Percentiles rank a stretch among this genome's conserved stretches.
Conservation (phyloP, 2,113 vertebrate genomes). For the Chlorodrepanis virens region DNA sequence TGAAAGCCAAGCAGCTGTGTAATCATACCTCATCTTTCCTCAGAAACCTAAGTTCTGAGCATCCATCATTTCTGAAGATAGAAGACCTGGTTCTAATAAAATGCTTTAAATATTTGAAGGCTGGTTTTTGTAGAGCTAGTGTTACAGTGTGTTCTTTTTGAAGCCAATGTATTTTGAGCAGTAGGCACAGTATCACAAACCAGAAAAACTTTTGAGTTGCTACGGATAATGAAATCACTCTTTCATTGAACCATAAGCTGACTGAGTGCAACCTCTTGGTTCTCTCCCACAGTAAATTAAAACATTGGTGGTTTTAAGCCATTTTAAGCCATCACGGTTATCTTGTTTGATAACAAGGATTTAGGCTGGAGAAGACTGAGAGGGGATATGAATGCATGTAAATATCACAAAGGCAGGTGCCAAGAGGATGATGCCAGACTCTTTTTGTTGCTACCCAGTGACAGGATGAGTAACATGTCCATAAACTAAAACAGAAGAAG, state of each 20-base stretch:
- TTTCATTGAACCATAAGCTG: not conserved
- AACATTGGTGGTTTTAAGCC: too few relatives aligned
- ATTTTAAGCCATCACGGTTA: not conserved
- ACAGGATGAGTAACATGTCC: not conserved
- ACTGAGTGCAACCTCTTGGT: not conserved
- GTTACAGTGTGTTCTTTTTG: not conserved
- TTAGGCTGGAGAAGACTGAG: not conserved
- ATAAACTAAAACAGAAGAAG: not conserved
- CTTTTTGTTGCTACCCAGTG: not conserved
- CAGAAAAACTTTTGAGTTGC: not conserved
- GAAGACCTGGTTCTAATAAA: not conserved
- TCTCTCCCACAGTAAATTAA: not conserved
- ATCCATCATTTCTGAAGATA: not conserved
- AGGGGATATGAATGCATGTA: not conserved
- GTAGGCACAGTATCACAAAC: not conserved
- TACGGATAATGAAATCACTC: not conserved
- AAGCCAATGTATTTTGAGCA: not conserved
- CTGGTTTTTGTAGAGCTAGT: not conserved
- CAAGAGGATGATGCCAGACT: not conserved
- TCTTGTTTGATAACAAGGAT: not conserved
- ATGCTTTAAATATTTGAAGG: not conserved
- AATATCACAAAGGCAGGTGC: not conserved
- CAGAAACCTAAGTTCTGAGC: not conserved
- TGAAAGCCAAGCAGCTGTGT: not conserved
- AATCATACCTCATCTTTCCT: not conserved